Conservation (phyloP, 2,888 invertebrate genomes). For the Dryobotodes eremita region DNA sequence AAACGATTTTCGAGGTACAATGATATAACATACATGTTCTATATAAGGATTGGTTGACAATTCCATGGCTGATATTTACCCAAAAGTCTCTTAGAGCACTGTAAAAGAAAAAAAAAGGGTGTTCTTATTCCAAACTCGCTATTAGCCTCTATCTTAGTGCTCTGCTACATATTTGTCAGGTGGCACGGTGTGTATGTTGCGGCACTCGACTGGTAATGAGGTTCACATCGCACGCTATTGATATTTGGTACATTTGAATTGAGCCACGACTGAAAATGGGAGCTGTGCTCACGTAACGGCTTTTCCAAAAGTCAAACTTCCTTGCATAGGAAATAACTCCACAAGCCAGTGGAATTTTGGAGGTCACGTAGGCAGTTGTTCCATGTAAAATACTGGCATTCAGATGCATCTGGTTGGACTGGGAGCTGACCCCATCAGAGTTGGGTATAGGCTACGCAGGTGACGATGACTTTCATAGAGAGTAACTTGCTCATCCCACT, state of each 20-base stretch:
- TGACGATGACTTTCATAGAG: background rate
- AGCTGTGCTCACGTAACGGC: background rate
- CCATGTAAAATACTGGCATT: too few species aligned
- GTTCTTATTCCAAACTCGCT: slow-evolving; percentile 9
- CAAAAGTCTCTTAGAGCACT: too few species aligned
- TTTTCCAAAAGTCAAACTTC: slow-evolving; percentile 3
- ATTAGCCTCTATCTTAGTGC: slow-evolving; percentile 2
- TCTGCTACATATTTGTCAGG: slow-evolving; percentile 65
- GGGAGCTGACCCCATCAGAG: too few species aligned
- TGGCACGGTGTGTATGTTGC: slow-evolving; percentile 62
- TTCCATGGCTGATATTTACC: too few species aligned
- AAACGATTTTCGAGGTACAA: too few species aligned
- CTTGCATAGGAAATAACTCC: background rate
- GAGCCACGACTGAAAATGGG: slow-evolving; percentile 15
- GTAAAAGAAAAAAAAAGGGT: too few species aligned
- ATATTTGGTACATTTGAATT: slow-evolving; percentile 53
- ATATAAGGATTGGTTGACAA: too few species aligned
- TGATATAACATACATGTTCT: too few species aligned
- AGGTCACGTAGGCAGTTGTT: background rate
- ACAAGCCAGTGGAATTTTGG: background rate
- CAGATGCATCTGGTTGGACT: too few species aligned
- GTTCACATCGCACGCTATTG: slow-evolving; percentile 62
- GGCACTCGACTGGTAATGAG: slow-evolving; percentile 69
- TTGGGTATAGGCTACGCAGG: too few species aligned
- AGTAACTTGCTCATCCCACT: background rate